phyloP scores from a whole-genome alignment of 2,797 vertebrate genomes.

The Cheirogaleus major region DNA sequence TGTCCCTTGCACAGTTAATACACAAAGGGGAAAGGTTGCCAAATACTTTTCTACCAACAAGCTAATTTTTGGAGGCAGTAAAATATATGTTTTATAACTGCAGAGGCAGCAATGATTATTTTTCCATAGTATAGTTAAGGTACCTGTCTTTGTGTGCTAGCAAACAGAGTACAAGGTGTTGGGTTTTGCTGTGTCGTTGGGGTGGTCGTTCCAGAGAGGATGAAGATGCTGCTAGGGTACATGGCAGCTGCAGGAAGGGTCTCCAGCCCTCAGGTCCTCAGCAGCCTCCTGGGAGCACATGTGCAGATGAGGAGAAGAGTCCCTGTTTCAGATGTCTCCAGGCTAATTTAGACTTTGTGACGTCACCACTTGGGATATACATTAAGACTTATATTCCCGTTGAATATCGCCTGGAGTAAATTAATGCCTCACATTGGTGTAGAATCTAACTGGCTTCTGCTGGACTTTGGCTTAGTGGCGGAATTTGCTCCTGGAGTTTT shows the following conservation, averaged over 20 bases:
- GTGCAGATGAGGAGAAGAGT: neutral
- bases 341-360: neutral
- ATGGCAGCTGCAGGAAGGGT: neutral
- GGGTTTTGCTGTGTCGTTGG: neutral
- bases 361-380: neutral
- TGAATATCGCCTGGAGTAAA: neutral
- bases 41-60: neutral
- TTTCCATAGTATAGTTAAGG: neutral
- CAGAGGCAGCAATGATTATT: neutral
- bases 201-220: neutral
- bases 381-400: neutral
- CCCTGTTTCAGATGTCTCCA: neutral
- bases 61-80: neutral
- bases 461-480: neutral
- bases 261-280: rapidly evolving
- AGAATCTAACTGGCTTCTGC: neutral
- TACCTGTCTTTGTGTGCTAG: neutral
- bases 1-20: neutral
- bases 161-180: neutral
- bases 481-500: neutral
- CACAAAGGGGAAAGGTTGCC: neutral
- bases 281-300: neutral
- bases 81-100: neutral
- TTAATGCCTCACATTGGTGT: neutral
- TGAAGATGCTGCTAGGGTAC: neutral